Evolutionary conservation across 2,888 invertebrate genomes (phyloP), one percentile per base, ranked within the genome.

Genomic region (Sarcophaga caerulescens): DNA sequence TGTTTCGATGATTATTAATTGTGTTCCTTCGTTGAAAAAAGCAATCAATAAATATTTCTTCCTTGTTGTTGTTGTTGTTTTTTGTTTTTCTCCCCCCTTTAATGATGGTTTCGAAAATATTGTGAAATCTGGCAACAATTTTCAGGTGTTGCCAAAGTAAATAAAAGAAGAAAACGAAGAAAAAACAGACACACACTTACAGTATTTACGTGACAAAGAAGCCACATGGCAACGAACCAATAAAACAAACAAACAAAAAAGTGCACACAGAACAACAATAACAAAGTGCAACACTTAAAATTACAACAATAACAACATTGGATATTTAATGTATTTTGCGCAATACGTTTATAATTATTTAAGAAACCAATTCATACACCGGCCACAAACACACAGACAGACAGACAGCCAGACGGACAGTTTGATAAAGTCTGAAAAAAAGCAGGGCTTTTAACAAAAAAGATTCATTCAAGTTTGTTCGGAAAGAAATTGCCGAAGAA

Each of bases 41-140:
- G 44, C 63, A 79, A 79, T 84, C 84, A 84, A 84, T 79, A 68
- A 78, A 78, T 78, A 78, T 70, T 35, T 35, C 35, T 5, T 35
- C 35, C 25, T 25, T 25, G 4, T 25, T 25, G 25, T 25, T 25
- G 25, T 25, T 25, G 25, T 25, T n/a, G n/a, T n/a, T 23, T 25
- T 25, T 65, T 62, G 19, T 81, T 75, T 62, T 70, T 75, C 75
- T 74, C 57, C 44, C 62, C 71, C 23, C 59, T 68, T 68, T 71
- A 78, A 66, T 73, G 35, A 35, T 65, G 66, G 44, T 23, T 45
- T 19, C 68, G 62, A 19, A 19, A 52, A 59, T n/a, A 77, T 85
- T 85, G 82, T 81, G 85, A 85, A 85, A 85, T 85, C 80, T 85
- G 80, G 85, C 85, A 80, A 83, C 65, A 82, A 83, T 69, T 35